Percentiles rank a stretch among this genome's conserved stretches.
These are phyloP conservation scores for Drosophila malerkotliana DNA, from an alignment of 1,140 invertebrate genomes.

Conservation along the genomic window DNA sequence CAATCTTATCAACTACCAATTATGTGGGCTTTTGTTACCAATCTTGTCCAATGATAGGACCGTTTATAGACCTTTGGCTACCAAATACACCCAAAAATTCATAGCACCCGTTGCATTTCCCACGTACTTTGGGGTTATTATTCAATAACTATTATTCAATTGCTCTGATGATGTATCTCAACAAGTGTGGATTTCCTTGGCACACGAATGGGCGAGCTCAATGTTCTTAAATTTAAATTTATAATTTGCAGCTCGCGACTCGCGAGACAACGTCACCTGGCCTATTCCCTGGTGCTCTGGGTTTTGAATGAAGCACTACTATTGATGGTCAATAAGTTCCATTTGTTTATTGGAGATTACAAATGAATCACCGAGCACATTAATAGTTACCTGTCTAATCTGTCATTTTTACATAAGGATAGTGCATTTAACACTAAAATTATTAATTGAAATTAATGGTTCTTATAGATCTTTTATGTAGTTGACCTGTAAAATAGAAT, in stretches of 20 bases:
- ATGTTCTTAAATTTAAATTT: conserved; percentile 28
- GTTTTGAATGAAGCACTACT: conserved; percentile 10
- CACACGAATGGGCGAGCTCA: conserved; percentile 6
- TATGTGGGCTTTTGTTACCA: conserved; percentile 29
- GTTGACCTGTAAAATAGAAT: neutral
- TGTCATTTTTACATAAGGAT: neutral
- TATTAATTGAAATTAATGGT: conserved; percentile 1
- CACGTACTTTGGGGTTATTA: conserved; percentile 29
- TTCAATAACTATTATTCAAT: conserved; percentile 11
- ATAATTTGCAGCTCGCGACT: conserved; percentile 8
- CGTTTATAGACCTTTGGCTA: conserved; percentile 23
- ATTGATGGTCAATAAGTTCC: conserved; percentile 1
- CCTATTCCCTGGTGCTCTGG: conserved; percentile 18
- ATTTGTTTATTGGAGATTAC: conserved; percentile 10
- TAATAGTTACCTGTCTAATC: conserved; percentile 15
- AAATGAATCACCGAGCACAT: conserved; percentile 17
- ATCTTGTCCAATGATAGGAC: conserved; percentile 7
- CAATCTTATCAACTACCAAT: conserved; percentile 33
- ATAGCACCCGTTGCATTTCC: conserved; percentile 30
- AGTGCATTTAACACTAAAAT: neutral
- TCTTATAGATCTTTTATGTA: neutral
- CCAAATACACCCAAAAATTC: conserved; percentile 5
- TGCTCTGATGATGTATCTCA: conserved; percentile 25
- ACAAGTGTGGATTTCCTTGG: conserved; percentile 13
- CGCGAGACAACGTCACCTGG: conserved; percentile 27